Base-by-base conservation (phyloP, 2,797 vertebrate genomes). In the Pangasius mekongensis region DNA sequence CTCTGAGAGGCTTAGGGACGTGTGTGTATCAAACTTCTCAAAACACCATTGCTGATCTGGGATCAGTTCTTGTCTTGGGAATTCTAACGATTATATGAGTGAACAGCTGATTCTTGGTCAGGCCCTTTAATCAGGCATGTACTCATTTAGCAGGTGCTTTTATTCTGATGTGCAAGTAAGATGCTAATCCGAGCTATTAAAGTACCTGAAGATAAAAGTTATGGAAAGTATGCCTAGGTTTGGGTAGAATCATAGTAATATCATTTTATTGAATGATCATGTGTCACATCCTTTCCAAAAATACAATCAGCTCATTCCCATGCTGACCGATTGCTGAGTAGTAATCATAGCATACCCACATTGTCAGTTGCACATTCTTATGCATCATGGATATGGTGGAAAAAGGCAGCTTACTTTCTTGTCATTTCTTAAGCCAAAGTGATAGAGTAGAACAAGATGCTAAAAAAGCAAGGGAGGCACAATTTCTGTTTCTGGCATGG, bases 1-100 rank as follows among this genome's bases (percentile, higher is more conserved):
- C 89, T 91, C 58, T 86, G 58, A 82, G 66, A 80, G 88, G 81
- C 81, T 85, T 76, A 82, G 83, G 58, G 87, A 84, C 11, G 3
- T 86, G 74, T 69, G 64, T 84, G 56, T 83, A 80, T 80, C 71
- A 85, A 87, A 88, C 74, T 67, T 83, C 67, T 67, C 33, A 4
- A 47, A 83, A 89, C 83, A 56, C 56, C 77, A 76, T 8, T 43
- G 58, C 67, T 89, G 84, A 60, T 69, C 83, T 47, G 30, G 54
- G 52, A 85, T 67, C 43, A 52, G 60, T 7, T 67, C 62, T 52
- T 49, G 43, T 11, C 13, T 64, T 43, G 33, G 36, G 22, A 13
- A 27, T 82, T n/a, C 3, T 47, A 39, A 43, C 16, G 58, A 62
- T 58, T 13, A 22, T 56, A 36, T 22, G 77, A 27, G 54, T 39